Conservation (phyloP, 2,113 vertebrate genomes). For the Motacilla alba region DNA sequence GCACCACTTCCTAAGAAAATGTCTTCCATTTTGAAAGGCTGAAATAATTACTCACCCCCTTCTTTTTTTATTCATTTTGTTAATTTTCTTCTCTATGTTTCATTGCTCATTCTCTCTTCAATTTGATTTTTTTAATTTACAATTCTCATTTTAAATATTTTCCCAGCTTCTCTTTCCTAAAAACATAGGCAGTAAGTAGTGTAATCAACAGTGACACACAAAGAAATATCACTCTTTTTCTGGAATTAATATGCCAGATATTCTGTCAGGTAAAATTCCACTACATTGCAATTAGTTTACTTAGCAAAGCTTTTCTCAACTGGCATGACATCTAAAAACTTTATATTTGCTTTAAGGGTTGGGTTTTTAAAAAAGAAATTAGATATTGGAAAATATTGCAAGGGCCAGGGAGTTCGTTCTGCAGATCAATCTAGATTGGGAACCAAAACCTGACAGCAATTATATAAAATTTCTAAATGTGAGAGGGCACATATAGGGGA, state of each 20-base stretch:
- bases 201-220: background rate
- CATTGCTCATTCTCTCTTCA: background rate
- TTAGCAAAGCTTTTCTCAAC: background rate
- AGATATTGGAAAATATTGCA: background rate
- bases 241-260: background rate
- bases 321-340: background rate
- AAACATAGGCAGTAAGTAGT: background rate
- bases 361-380: background rate
- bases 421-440: background rate
- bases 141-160: background rate
- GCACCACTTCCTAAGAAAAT: background rate
- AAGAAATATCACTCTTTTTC: background rate
- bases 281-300: background rate
- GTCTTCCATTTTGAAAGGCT: background rate
- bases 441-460: background rate
- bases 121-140: background rate
- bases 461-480: background rate
- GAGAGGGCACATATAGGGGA: background rate
- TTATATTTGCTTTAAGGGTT: background rate
- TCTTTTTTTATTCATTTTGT: background rate
- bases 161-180: background rate
- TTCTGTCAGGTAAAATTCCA: background rate
- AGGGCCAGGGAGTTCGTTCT: background rate
- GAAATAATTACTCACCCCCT: background rate
- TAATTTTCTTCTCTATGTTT: background rate